phyloP scores from a whole-genome alignment of 1,140 invertebrate species.

The Hylaeus anthracinus region DNA sequence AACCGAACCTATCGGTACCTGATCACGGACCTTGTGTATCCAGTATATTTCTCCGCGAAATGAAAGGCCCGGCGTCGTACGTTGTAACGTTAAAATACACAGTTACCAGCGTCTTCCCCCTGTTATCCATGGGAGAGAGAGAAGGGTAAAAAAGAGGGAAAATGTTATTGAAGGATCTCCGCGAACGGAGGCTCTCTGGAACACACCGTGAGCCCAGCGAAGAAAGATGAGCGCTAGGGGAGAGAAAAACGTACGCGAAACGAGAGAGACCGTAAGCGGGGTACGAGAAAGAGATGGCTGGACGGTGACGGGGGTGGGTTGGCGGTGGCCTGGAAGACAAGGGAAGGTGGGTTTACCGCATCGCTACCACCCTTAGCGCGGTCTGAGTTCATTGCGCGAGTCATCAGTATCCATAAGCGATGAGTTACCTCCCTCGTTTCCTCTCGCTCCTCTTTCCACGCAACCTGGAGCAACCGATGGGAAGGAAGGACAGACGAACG shows the following conservation, averaged over 20 bases:
- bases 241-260: constrained; percentile 26
- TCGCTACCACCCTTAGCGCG: constrained; percentile 68
- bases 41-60: neutral
- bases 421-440: constrained; percentile 75
- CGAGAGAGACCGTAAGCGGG: neutral
- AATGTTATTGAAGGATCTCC: constrained; percentile 77
- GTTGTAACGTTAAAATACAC: constrained; percentile 26
- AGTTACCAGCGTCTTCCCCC: constrained; percentile 21
- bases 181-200: constrained; percentile 9
- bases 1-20: constrained; percentile 15
- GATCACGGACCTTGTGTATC: constrained; percentile 33
- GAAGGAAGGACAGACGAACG: neutral
- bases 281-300: neutral
- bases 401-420: constrained; percentile 82
- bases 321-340: constrained; percentile 54
- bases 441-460: constrained; percentile 34
- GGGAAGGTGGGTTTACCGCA: constrained; percentile 65
- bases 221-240: constrained; percentile 41
- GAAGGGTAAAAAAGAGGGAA: constrained; percentile 57
- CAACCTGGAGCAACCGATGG: constrained; percentile 12
- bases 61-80: constrained; percentile 28
- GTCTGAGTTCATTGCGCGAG: constrained; percentile 80
- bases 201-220: constrained; percentile 3
- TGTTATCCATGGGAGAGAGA: neutral
- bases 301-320: constrained; percentile 6